Base-by-base conservation (phyloP, 2,888 invertebrate species). In the Bursaphelenchus okinawaensis region DNA sequence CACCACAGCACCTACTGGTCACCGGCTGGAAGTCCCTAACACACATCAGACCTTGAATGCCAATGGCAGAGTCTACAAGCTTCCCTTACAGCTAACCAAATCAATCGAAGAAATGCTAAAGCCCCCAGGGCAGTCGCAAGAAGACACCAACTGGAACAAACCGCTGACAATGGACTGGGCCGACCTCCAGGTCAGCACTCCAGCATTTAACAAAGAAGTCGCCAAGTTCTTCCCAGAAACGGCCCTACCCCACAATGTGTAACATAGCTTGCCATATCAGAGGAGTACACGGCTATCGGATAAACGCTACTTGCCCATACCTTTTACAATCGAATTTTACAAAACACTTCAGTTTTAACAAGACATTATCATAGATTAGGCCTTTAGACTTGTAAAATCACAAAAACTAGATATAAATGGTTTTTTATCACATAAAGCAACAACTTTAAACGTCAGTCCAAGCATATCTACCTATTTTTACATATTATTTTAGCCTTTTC, bases 181-280 rank as follows among this genome's bases (percentile, higher is more conserved):
- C 12, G 71, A 71, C 23, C 29, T 67, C 12, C 63, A 69, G 24
- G 68, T 70, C 7, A 56, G 51, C 19, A 79, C 79, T 24, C 79
- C 79, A 1, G 73, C 78, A 4, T 78, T 78, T 62, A 77, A 75
- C 55, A 63, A 71, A 51, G 78, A 78, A 31, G 75, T 79, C 12
- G 74, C 77, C 19, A 78, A 78, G 52, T 79, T 79, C 58, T 79
- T 79, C 60, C 79, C 79, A 4, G 79, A 78, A 63, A 68, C 58
- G 16, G 65, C 64, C 3, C 40, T 40, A 40, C 40, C 40, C 12
- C 12, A 40, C n/a, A 40, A 40, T 40, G 40, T 40, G 6, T 40
- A 40, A n/a, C 12, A 3, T 40, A 29, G n/a, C n/a, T n/a, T 40
- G 40, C 6, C 16, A 40, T 40, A 40, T 40, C n/a, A 16, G 40